These are phyloP conservation scores for Varecia variegata DNA, from an alignment of 2,797 vertebrate genomes.

Conservation along the genomic window DNA sequence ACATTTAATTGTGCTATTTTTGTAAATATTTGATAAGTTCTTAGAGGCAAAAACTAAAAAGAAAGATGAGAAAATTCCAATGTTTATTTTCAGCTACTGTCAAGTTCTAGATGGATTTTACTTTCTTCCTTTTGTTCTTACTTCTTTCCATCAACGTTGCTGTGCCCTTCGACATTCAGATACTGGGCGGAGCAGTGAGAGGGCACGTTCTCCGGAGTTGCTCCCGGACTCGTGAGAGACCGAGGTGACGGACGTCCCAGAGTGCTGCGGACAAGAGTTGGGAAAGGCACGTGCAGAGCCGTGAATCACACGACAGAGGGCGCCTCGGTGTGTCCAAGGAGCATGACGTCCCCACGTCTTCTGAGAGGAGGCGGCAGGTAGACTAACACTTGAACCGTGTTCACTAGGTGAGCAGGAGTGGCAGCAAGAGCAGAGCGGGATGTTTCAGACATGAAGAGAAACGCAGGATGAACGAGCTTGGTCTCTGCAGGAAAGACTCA, in stretches of 20 bases:
- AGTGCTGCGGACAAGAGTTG: rapidly evolving
- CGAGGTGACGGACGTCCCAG: rapidly evolving
- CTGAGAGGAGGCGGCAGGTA: background rate
- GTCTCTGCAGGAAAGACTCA: background rate
- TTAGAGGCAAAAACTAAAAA: background rate
- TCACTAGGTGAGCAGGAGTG: rapidly evolving
- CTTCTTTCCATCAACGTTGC: background rate
- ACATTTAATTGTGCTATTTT: background rate
- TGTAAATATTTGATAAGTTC: background rate
- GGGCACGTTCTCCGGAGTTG: rapidly evolving
- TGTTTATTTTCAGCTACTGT: background rate
- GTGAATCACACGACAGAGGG: background rate
- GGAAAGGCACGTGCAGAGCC: rapidly evolving
- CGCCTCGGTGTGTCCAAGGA: background rate
- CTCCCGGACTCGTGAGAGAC: background rate
- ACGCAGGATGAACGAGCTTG: background rate
- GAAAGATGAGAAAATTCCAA: background rate
- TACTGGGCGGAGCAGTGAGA: too few relatives aligned
- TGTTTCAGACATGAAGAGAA: background rate
- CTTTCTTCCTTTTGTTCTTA: too few relatives aligned
- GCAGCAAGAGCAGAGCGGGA: too few relatives aligned
- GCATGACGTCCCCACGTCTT: rapidly evolving
- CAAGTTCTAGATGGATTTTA: background rate
- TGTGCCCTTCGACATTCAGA: too few relatives aligned
- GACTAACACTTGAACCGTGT: too few relatives aligned